These are phyloP conservation scores for Callyntrura sp. DNA, from an alignment of 2,888 invertebrate genomes.

Conservation along the genomic window DNA sequence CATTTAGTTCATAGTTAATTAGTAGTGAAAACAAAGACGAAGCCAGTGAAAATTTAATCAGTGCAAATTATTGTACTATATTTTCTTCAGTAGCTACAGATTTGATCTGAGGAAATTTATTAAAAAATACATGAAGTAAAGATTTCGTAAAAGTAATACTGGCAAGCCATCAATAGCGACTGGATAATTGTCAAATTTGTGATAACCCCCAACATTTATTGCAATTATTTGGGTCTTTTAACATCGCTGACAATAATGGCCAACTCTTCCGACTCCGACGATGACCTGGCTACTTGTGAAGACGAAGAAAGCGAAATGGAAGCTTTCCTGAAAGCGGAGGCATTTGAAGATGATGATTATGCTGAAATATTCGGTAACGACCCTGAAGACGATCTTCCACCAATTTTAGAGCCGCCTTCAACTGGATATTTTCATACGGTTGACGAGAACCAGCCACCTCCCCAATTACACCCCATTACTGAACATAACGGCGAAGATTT, in stretches of 20 bases:
- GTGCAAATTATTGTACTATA: no score
- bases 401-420: constrained; percentile 52
- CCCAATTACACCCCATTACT: constrained; percentile 9
- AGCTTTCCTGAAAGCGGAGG: not conserved
- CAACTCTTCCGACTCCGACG: constrained; percentile 15
- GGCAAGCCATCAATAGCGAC: no score
- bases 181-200: no score
- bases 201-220: no score
- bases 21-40: no score
- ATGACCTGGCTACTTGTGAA: not conserved
- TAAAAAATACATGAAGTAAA: no score
- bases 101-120: no score
- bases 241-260: not conserved
- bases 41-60: no score
- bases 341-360: not conserved
- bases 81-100: no score
- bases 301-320: constrained; percentile 8
- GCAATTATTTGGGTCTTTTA: no score
- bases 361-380: constrained; percentile 41
- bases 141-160: no score
- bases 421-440: constrained; percentile 58
- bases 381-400: constrained; percentile 59
- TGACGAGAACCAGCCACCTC: constrained; percentile 62
- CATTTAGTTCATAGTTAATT: no score
- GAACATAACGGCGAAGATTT: not conserved